These are phyloP conservation scores for Oscheius sp. DNA, from an alignment of 2,888 invertebrate species.

Conservation along the genomic window DNA sequence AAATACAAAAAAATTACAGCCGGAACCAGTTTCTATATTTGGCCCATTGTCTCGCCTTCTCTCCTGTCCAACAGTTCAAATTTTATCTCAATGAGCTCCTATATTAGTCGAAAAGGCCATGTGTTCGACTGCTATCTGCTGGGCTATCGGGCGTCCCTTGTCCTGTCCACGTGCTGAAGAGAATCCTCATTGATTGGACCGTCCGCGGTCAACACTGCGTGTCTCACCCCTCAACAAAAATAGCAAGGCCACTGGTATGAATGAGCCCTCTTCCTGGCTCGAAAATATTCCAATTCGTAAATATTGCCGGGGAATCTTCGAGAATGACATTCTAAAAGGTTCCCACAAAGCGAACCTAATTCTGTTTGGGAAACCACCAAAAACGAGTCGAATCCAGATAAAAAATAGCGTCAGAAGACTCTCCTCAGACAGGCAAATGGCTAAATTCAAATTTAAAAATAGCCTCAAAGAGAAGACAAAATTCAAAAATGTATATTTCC, in stretches of 20 bases:
- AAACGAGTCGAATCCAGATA: no score
- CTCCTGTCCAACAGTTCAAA: background rate
- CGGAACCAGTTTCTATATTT: background rate
- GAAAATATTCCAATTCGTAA: background rate
- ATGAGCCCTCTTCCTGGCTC: background rate
- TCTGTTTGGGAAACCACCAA: no score
- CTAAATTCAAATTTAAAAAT: no score
- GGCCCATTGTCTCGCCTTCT: background rate
- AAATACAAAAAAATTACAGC: slow-evolving; percentile 3
- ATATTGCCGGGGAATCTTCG: background rate
- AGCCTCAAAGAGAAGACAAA: no score
- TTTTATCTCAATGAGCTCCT: no score
- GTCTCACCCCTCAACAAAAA: background rate
- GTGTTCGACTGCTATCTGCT: no score
- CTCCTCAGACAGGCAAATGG: no score
- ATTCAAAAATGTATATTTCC: no score
- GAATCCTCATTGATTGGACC: background rate
- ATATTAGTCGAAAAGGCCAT: no score
- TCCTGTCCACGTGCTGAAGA: slow-evolving; percentile 9
- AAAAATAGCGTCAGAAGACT: no score
- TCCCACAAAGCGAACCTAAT: background rate
- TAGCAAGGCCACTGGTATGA: background rate
- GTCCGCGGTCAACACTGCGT: background rate
- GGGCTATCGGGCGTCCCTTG: slow-evolving; percentile 1
- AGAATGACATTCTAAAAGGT: background rate